Conservation (phyloP, 1,140 invertebrate species). For the Yoshiicerus persimilis region DNA sequence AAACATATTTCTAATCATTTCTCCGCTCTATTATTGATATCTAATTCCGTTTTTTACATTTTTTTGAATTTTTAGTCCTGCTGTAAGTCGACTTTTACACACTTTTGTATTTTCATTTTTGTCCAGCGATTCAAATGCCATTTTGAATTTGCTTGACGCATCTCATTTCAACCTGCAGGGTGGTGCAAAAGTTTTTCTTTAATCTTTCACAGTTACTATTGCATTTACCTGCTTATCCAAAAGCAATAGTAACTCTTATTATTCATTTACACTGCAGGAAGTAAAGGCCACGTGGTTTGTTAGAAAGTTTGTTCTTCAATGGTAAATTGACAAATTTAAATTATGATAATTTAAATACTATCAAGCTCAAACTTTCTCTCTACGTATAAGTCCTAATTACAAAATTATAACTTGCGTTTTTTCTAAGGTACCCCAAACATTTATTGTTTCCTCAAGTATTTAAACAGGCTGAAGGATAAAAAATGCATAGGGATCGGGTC, state of each 20-base stretch:
- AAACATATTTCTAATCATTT: not conserved
- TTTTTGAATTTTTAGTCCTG: constrained; percentile 21
- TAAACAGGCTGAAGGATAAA: not conserved
- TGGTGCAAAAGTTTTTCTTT: not conserved
- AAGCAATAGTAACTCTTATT: not conserved
- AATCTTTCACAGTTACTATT: not conserved
- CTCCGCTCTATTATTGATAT: not conserved
- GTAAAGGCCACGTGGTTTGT: too few relatives aligned
- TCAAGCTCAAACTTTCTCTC: too few relatives aligned
- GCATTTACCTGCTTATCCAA: not conserved
- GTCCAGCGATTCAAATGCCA: not conserved
- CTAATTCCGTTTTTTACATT: not conserved
- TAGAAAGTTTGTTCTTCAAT: too few relatives aligned
- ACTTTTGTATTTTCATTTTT: constrained; percentile 1
- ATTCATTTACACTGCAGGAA: not conserved
- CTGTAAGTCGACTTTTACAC: not conserved
- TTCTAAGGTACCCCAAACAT: too few relatives aligned
- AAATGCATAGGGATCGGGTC: not conserved
- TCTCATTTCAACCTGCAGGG: not conserved
- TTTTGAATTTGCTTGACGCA: constrained; percentile 8
- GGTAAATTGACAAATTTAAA: too few relatives aligned
- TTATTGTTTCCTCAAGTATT: too few relatives aligned
- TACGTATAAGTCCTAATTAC: too few relatives aligned
- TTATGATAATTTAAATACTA: too few relatives aligned
- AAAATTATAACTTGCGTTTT: too few relatives aligned